Evolutionary conservation across 2,797 vertebrate species (phyloP), one percentile per base, ranked within the genome.

Genomic region (Benthosema pterotum): DNA sequence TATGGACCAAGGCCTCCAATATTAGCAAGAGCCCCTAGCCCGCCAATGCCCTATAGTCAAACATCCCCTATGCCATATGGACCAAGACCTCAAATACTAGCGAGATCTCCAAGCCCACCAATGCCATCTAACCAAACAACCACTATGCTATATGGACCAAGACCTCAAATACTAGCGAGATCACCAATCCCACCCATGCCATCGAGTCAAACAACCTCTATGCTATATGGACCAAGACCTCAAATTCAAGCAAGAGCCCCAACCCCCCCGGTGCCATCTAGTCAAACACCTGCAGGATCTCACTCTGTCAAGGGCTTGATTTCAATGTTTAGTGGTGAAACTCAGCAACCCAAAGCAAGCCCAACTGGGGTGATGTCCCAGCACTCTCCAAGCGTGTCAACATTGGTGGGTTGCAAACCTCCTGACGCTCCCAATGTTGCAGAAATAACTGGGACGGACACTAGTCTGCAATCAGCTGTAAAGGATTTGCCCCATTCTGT

Each of bases 231-330:
- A 64, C 15, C 75, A 76, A 11, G 12, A 25, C 1, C 18, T 22
- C 19, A 52, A 3, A 38, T 38, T 8, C 32, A 8, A 74, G 38
- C 49, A 72, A 38, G 63, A 60, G 38, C 54, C 1, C 63, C 78
- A 70, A 49, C 25, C 60, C 57, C 70, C 52, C 52, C 65, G 0
- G 18, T 58, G 15, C n/a, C 63, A 55, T 19, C 51, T 32, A 42
- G 28, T 51, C 25, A 60, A 16, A 68, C 67, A 63, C 46, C 52
- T 61, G 6, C 67, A 62, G 71, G n/a, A 52, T 42, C 47, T 1
- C 53, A 57, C 14, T 76, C 84, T 69, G 86, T 89, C 42, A 86
- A 89, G 42, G 63, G 82, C 47, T 80, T 91, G 51, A 74, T 91
- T 67, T 90, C 90, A 68, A 60, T 83, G 59, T 91, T 87, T 73